These are phyloP conservation scores for Camponotus vicinus DNA, from an alignment of 1,140 invertebrate genomes.

Conservation along the genomic window DNA sequence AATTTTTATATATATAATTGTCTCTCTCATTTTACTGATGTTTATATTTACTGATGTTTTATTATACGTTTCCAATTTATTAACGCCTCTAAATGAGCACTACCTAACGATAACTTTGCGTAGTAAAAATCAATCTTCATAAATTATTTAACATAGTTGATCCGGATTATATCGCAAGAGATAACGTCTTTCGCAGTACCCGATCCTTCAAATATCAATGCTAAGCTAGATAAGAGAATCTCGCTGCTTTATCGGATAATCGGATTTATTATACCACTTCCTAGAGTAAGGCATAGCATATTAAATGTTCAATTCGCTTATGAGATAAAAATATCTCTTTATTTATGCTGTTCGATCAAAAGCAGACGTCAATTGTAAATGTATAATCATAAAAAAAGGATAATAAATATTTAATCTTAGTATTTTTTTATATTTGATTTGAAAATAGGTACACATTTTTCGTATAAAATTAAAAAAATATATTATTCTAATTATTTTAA, in stretches of 20 bases:
- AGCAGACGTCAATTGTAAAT: constrained; percentile 6
- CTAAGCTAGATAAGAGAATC: constrained; percentile 4
- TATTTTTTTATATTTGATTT: neutral
- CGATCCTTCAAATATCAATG: constrained; percentile 34
- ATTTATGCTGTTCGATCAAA: neutral
- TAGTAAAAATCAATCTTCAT: neutral
- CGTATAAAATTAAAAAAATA: neutral
- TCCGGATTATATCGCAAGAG: neutral
- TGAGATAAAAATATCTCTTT: neutral
- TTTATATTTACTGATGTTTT: no score
- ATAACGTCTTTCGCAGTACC: constrained; percentile 6
- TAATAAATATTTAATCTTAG: neutral
- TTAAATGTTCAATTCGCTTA: constrained; percentile 8
- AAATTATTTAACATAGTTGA: neutral
- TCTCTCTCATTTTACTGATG: no score
- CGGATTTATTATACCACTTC: constrained; percentile 42
- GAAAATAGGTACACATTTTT: neutral
- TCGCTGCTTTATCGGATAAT: constrained; percentile 27
- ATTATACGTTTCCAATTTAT: neutral
- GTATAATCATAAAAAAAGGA: neutral
- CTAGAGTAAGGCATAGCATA: neutral
- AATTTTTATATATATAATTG: no score
- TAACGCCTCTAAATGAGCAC: neutral
- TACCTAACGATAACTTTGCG: neutral
- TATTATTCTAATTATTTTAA: neutral